A percentile compares a stretch with the other conserved stretches of the same genome.
phyloP scores from a whole-genome alignment of 2,797 vertebrate genomes.

The Alauda arvensis region DNA sequence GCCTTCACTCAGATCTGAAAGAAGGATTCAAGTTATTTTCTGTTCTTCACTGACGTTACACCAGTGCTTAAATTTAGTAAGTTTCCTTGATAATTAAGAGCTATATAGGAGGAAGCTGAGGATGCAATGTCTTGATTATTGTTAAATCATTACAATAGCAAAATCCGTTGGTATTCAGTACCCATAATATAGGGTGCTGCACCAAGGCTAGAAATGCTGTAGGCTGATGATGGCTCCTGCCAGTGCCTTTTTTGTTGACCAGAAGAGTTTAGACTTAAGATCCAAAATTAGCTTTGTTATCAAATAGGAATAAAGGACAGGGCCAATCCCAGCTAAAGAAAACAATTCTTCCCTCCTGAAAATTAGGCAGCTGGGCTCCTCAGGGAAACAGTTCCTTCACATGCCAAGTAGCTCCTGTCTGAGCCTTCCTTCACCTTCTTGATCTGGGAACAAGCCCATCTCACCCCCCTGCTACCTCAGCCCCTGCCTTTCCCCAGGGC shows the following conservation, averaged over 20 bases:
- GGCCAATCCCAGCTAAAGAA: background rate
- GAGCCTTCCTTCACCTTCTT: background rate
- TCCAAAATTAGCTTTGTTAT: slow-evolving; percentile 5
- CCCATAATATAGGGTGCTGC: background rate
- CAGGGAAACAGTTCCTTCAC: background rate
- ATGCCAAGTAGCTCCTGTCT: background rate
- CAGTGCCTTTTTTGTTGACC: background rate
- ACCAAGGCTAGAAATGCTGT: background rate
- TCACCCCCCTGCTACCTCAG: background rate
- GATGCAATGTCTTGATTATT: background rate
- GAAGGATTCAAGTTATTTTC: background rate
- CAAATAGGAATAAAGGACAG: background rate
- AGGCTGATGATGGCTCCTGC: background rate
- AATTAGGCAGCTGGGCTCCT: slow-evolving; percentile 16
- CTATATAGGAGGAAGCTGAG: background rate
- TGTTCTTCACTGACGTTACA: background rate
- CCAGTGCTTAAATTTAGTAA: background rate
- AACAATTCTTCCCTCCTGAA: background rate
- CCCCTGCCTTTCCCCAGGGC: background rate
- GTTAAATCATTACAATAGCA: background rate
- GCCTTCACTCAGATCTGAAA: background rate
- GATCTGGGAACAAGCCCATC: background rate
- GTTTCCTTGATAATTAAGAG: background rate
- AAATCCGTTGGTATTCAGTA: background rate
- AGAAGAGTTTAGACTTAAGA: background rate